Evolutionary conservation across 53 echinoderm and acorn worm genomes (phyloP), one percentile per base, ranked within the genome.

Genomic region (Holothuria scabra): DNA sequence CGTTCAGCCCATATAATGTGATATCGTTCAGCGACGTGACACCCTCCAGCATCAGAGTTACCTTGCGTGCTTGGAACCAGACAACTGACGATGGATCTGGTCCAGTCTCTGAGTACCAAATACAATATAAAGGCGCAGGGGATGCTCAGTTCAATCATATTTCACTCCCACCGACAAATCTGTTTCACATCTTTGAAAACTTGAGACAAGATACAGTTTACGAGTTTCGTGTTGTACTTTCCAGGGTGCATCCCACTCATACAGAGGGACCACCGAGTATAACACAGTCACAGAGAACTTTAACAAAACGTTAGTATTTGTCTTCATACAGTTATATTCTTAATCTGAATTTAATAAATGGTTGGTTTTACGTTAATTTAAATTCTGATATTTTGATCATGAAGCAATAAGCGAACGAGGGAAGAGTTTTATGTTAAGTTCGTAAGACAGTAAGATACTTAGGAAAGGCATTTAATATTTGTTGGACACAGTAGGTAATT

Each of bases 51-150:
- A 69, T 69, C 3, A 69, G 0, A 10, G 69, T 69, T 13, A 32
- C 69, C 3, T 69, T 38, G 69, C 69, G 41, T 37, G 34, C 69
- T 14, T 69, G 69, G 69, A 21, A 69, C 69, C 11, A 69, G 69
- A 18, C 1, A 0, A 13, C 22, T 7, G 69, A 69, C 69, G 12
- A 18, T 3, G 69, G 69, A 22, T 41, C 20, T 44, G 69, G 69
- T 69, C 69, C 69, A 11, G 21, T 69, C 41, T 21, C 22, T 34
- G 44, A 20, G 19, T 69, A 69, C 22, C 28, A 20, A 5, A 69
- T 69, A 21, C 16, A 34, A 34, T 20, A 38, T 5, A 34, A n/a
- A 69, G 34, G 20, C 22, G 14, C 18, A 29, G 34, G 69, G 34
- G 44, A 69, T 5, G 19, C 20, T 11, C 4, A 69, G 0, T 69